Percentiles rank a stretch among this genome's conserved stretches.
phyloP scores from a whole-genome alignment of 1,140 invertebrate genomes.

The Grapholita molesta region DNA sequence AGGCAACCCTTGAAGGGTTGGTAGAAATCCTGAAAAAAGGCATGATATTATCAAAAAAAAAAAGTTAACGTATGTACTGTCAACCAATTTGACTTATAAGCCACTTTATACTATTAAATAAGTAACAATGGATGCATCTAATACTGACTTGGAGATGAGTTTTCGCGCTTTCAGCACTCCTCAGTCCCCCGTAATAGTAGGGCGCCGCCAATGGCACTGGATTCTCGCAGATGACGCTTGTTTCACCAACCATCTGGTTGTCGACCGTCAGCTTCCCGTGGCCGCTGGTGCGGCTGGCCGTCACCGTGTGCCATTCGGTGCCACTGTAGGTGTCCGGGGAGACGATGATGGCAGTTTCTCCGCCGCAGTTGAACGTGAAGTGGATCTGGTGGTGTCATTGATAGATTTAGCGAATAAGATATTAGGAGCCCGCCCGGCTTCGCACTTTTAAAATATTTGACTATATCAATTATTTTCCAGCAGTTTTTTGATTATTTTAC shows the following conservation, averaged over 20 bases:
- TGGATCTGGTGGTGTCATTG: slow-evolving; percentile 38
- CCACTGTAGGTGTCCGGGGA: slow-evolving; percentile 85
- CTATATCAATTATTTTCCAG: no score
- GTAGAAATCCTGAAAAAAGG: slow-evolving; percentile 54
- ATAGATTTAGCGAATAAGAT: slow-evolving; percentile 15
- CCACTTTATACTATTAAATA: neutral
- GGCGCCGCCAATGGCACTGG: slow-evolving; percentile 84
- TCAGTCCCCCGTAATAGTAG: slow-evolving; percentile 88
- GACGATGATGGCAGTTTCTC: slow-evolving; percentile 80
- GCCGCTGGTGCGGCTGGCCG: slow-evolving; percentile 79
- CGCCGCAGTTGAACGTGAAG: slow-evolving; percentile 80
- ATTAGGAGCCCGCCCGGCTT: no score
- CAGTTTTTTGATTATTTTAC: no score
- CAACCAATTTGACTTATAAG: no score
- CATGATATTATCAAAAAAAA: neutral
- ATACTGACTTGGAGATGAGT: slow-evolving; percentile 46
- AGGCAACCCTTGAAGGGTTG: slow-evolving; percentile 93
- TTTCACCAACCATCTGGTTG: slow-evolving; percentile 77
- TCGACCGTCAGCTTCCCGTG: slow-evolving; percentile 85
- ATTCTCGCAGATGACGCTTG: slow-evolving; percentile 77
- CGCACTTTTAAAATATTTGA: no score
- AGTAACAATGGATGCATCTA: neutral
- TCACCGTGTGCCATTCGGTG: slow-evolving; percentile 90
- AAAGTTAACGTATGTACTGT: no score
- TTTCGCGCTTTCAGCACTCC: slow-evolving; percentile 37